A percentile compares a stretch with the other conserved stretches of the same genome.
These are phyloP conservation scores for Augochlorella aurata DNA, from an alignment of 2,888 invertebrate species.

Conservation along the genomic window DNA sequence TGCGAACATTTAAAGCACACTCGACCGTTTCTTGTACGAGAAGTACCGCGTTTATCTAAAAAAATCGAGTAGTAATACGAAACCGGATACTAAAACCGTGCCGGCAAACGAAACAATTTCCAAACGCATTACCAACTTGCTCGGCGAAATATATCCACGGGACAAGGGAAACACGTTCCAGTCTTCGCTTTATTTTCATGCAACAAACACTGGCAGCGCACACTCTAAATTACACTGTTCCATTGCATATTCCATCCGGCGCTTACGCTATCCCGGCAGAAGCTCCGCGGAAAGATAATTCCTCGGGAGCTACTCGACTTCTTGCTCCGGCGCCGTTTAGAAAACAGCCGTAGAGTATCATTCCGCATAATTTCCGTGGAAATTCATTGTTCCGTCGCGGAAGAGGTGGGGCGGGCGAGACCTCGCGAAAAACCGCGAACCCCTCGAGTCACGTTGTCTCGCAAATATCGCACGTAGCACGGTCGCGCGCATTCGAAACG, in stretches of 20 bases:
- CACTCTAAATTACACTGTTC: not conserved
- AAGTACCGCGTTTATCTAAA: not conserved
- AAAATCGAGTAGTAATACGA: not conserved
- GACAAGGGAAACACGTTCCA: not conserved
- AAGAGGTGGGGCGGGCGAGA: not conserved
- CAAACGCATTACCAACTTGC: not conserved
- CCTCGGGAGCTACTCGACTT: not conserved
- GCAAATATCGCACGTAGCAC: slow-evolving; percentile 8
- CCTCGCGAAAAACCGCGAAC: not conserved
- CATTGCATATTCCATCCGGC: slow-evolving; percentile 4
- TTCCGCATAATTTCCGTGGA: slow-evolving; percentile 1
- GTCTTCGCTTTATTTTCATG: not conserved
- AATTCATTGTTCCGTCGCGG: not conserved
- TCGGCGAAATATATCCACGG: not conserved
- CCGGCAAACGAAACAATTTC: not conserved
- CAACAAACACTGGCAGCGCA: not conserved
- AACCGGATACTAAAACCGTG: not conserved
- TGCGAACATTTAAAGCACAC: not conserved
- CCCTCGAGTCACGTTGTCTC: not conserved
- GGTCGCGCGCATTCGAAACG: not conserved
- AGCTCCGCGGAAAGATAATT: not conserved
- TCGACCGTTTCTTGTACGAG: not conserved
- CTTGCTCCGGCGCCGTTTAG: not conserved
- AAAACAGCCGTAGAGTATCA: not conserved
- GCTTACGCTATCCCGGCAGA: not conserved